Evolutionary conservation across 2,113 vertebrate species (phyloP).

Genomic region (Myocastor coypus): DNA sequence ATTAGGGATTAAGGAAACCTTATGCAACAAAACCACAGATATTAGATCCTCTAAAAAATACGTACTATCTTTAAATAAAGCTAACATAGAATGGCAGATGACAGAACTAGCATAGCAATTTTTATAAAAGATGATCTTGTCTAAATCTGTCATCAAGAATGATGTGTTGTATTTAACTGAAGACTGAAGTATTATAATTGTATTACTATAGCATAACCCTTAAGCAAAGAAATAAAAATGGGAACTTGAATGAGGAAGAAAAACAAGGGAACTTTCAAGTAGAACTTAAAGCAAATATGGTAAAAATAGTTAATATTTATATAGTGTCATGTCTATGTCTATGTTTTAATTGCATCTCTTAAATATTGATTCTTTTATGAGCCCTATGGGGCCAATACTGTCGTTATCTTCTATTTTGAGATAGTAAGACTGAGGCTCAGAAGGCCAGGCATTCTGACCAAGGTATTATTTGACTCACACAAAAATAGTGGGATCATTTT

Average conservation of each 20-base stretch:
- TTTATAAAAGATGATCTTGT: not conserved
- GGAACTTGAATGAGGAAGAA: not conserved
- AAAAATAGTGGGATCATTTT: not conserved
- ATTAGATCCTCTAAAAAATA: not conserved
- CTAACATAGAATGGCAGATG: not conserved
- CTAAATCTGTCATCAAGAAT: not conserved
- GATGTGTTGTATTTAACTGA: not conserved
- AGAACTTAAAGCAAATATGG: not conserved
- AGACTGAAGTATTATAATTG: not conserved
- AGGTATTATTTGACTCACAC: not conserved
- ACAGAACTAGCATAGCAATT: not conserved
- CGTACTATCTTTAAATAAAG: not conserved
- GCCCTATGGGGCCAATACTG: not conserved
- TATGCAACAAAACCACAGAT: not conserved
- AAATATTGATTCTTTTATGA: constrained; percentile 24
- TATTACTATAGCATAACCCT: not conserved
- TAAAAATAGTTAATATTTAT: not conserved
- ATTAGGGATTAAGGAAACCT: no score
- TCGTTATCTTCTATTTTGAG: not conserved
- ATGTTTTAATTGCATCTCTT: not conserved
- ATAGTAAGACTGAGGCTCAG: not conserved
- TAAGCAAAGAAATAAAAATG: not conserved
- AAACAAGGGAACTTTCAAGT: not conserved
- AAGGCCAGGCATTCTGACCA: not conserved
- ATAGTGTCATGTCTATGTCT: not conserved